Percentiles rank a stretch among this genome's conserved stretches.
phyloP scores from a whole-genome alignment of 1,140 invertebrate genomes.

The Akabosia matsudoensis region DNA sequence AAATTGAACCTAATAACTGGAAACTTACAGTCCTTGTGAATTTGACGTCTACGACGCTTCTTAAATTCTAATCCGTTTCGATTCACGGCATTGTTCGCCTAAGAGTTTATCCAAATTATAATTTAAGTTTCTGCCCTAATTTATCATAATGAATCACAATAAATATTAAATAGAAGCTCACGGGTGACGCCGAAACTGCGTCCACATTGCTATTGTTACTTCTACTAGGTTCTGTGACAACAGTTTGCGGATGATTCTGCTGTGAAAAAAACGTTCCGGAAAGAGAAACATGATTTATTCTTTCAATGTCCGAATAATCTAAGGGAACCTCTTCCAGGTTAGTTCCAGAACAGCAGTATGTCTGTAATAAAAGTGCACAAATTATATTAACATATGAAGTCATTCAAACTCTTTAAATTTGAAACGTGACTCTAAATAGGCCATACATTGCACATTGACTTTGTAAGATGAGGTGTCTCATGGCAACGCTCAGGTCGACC shows the following conservation, averaged over 20 bases:
- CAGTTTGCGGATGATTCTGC: neutral
- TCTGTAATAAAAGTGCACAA: constrained; percentile 23
- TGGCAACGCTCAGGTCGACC: constrained; percentile 37
- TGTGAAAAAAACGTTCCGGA: neutral
- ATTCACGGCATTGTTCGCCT: constrained; percentile 31
- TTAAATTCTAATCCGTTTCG: constrained; percentile 38
- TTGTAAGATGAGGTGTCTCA: neutral
- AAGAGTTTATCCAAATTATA: too few species aligned
- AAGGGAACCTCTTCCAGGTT: constrained; percentile 25
- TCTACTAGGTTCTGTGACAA: neutral
- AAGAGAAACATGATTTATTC: constrained; percentile 26
- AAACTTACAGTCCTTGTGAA: constrained; percentile 35
- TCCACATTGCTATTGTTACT: constrained; percentile 35
- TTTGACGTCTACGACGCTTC: constrained; percentile 33
- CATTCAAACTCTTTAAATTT: neutral
- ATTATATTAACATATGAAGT: constrained; percentile 1
- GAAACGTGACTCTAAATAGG: neutral
- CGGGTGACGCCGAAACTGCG: constrained; percentile 13
- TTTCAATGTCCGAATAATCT: constrained; percentile 34
- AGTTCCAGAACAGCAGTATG: constrained; percentile 38
- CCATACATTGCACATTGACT: constrained; percentile 35
- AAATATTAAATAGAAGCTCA: constrained; percentile 23
- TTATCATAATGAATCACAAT: too few species aligned
- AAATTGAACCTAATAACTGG: neutral
- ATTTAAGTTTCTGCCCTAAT: too few species aligned